These are phyloP conservation scores for Drosophila repleta DNA, from an alignment of 1,140 invertebrate genomes.

Conservation along the genomic window DNA sequence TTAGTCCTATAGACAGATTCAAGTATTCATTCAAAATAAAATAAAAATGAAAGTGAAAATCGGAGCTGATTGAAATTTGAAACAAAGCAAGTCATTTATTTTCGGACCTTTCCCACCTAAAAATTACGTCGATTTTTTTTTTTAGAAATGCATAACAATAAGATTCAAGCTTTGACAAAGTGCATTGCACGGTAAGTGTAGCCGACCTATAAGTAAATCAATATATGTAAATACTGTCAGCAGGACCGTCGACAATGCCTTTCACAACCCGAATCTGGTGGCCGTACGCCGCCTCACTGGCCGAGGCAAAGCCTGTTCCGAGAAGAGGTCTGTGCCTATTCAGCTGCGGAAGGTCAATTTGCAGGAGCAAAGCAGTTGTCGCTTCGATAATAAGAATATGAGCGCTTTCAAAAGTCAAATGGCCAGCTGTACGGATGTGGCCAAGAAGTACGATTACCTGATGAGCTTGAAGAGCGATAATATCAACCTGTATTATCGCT, in stretches of 20 bases:
- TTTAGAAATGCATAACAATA: constrained; percentile 46
- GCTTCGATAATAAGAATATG: neutral
- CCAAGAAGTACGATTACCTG: constrained; percentile 26
- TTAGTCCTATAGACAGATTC: neutral
- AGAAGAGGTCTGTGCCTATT: neutral
- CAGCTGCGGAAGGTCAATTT: neutral
- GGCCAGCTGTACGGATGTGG: neutral
- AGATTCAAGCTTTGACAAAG: constrained; percentile 49
- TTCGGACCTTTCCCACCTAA: too few relatives aligned
- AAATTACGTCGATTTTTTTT: neutral
- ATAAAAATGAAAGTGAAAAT: too few relatives aligned
- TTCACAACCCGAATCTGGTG: neutral
- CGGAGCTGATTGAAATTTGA: too few relatives aligned
- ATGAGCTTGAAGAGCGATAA: neutral
- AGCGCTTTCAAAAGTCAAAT: neutral
- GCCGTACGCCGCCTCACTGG: neutral
- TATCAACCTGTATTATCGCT: constrained; percentile 19
- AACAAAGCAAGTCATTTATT: too few relatives aligned
- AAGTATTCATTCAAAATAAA: too few relatives aligned
- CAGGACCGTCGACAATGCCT: neutral
- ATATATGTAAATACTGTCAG: too few relatives aligned
- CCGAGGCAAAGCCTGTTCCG: neutral
- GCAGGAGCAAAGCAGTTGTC: neutral
- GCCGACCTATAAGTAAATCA: neutral
- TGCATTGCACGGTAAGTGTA: constrained; percentile 24